Conservation (phyloP, 2,113 vertebrate genomes). For the Melanerpes aurifrons region DNA sequence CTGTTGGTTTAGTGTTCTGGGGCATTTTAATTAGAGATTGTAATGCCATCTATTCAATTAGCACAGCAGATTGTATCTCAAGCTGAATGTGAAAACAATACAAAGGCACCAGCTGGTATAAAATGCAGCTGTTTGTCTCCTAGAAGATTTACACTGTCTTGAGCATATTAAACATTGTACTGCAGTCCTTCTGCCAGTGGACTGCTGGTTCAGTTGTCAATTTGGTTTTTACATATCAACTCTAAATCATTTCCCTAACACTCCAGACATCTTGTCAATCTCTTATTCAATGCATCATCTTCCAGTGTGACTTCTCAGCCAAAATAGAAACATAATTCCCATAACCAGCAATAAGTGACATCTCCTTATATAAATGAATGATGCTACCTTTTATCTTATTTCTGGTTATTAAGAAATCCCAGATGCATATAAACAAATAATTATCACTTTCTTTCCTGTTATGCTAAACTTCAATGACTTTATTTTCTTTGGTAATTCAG, state of each 20-base stretch:
- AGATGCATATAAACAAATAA: background rate
- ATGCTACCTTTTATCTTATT: background rate
- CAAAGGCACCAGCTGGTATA: slow-evolving; percentile 10
- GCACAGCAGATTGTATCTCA: slow-evolving; percentile 2
- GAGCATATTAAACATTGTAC: background rate
- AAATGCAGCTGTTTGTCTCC: slow-evolving; percentile 23
- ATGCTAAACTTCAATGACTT: background rate
- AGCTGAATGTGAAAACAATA: slow-evolving; percentile 10
- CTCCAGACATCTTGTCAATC: background rate
- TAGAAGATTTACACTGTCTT: background rate
- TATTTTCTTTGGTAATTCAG: background rate
- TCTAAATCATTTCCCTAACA: background rate
- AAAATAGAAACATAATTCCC: background rate
- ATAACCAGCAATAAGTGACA: background rate
- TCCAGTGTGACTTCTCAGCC: background rate
- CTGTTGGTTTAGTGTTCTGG: background rate
- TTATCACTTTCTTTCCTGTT: background rate
- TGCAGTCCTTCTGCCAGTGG: background rate
- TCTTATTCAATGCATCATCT: background rate
- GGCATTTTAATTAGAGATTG: slow-evolving; percentile 32
- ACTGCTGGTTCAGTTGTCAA: slow-evolving; percentile 1
- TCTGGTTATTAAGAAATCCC: background rate
- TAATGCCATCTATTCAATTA: slow-evolving; percentile 26
- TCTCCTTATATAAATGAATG: background rate
- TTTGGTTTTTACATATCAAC: background rate